Evolutionary conservation across 2,888 invertebrate species (phyloP).

Genomic region (Harpalus rubripes): DNA sequence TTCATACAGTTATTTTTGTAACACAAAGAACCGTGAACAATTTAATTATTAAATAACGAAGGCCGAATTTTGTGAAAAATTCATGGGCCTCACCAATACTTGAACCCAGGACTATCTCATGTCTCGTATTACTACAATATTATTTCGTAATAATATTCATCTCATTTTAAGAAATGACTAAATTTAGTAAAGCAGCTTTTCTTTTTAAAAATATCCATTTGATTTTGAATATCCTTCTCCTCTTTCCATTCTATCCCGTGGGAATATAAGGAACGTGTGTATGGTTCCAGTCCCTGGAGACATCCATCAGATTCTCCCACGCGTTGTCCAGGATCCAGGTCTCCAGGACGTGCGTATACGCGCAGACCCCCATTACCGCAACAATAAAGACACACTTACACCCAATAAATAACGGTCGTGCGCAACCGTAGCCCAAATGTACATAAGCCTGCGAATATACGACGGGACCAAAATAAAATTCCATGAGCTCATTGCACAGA

Average conservation of each 20-base stretch:
- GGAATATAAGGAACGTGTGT: slow-evolving; percentile 54
- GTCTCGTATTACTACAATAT: too few relatives aligned
- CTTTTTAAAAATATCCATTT: neutral
- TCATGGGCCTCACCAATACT: too few relatives aligned
- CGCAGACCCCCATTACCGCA: slow-evolving; percentile 65
- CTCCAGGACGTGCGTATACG: slow-evolving; percentile 46
- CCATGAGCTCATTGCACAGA: neutral
- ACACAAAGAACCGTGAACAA: too few relatives aligned
- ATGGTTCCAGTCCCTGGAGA: slow-evolving; percentile 51
- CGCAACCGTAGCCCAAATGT: neutral
- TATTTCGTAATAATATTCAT: too few relatives aligned
- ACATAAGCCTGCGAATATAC: neutral
- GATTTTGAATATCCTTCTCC: neutral
- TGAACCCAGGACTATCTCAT: too few relatives aligned
- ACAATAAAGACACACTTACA: slow-evolving; percentile 67
- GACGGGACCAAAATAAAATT: slow-evolving; percentile 1
- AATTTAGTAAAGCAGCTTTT: too few relatives aligned
- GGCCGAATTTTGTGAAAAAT: too few relatives aligned
- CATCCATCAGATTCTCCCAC: slow-evolving; percentile 56
- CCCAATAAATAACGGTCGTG: slow-evolving; percentile 66
- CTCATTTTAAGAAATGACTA: too few relatives aligned
- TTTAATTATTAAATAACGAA: too few relatives aligned
- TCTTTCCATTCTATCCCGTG: neutral
- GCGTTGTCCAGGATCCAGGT: slow-evolving; percentile 18
- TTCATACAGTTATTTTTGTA: too few relatives aligned